Conservation (phyloP, 2,888 invertebrate species). For the Argyra leucocephala region DNA sequence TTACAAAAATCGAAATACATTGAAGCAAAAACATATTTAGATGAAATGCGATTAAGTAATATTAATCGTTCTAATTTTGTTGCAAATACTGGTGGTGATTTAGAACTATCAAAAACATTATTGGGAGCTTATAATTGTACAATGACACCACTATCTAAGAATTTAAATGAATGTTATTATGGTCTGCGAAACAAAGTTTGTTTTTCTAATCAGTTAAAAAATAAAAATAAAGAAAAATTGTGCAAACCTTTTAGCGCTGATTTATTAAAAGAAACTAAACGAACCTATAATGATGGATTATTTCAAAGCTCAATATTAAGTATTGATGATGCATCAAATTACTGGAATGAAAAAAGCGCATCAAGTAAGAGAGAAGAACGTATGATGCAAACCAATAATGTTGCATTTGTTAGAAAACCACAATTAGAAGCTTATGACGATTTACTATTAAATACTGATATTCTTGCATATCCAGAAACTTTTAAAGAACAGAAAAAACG, state of each 20-base stretch:
- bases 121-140: constrained; percentile 38
- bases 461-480: constrained; percentile 30
- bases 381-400: constrained; percentile 31
- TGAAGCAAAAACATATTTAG: constrained; percentile 39
- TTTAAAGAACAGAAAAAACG: constrained; percentile 32
- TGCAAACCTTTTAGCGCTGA: constrained; percentile 38
- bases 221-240: constrained; percentile 26
- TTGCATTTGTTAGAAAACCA: constrained; percentile 36
- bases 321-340: constrained; percentile 35
- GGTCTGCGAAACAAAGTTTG: constrained; percentile 33
- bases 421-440: constrained; percentile 26
- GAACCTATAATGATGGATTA: constrained; percentile 32
- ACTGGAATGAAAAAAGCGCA: constrained; percentile 27
- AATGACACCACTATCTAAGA: constrained; percentile 37
- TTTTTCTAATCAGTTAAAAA: constrained; percentile 18
- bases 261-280: constrained; percentile 34
- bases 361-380: constrained; percentile 17
- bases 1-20: constrained; percentile 39
- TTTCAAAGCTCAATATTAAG: constrained; percentile 37
- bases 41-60: constrained; percentile 24
- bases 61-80: not conserved
- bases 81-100: constrained; percentile 18
- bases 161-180: constrained; percentile 36
- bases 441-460: constrained; percentile 21
- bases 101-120: constrained; percentile 34